A percentile compares a stretch with the other conserved stretches of the same genome.
Conservation (phyloP, 2,797 vertebrate species). For the Lepidocolaptes lacrymiger region DNA sequence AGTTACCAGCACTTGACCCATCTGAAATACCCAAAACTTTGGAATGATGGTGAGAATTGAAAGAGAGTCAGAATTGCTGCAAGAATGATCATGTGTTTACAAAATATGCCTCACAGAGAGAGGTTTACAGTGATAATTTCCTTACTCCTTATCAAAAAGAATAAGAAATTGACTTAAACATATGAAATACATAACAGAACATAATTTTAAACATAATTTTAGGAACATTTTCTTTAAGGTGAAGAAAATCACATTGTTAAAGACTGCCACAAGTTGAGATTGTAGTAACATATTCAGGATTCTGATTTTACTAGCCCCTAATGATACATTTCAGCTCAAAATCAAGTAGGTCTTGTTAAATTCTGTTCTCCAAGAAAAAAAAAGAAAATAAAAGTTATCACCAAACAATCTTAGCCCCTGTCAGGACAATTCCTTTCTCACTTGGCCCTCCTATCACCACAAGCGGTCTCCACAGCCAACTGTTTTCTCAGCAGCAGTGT, state of each 20-base stretch:
- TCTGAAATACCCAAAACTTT: neutral
- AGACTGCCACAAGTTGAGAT: neutral
- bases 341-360: neutral
- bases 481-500: neutral
- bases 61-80: neutral
- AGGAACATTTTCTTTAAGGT: neutral
- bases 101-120: neutral
- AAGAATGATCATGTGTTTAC: neutral
- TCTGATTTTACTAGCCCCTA: neutral
- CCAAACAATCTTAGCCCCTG: neutral
- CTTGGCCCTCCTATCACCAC: neutral
- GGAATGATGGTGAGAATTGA: neutral
- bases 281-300: neutral
- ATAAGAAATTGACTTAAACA: neutral
- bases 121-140: neutral
- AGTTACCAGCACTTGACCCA: neutral
- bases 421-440: neutral
- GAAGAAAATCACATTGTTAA: neutral
- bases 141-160: neutral
- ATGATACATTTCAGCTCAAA: neutral
- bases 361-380: neutral
- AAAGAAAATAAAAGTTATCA: neutral
- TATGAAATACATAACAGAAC: neutral
- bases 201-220: neutral
- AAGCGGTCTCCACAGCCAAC: neutral